Conservation (phyloP, 2,888 invertebrate genomes). For the Apamea epomidion region DNA sequence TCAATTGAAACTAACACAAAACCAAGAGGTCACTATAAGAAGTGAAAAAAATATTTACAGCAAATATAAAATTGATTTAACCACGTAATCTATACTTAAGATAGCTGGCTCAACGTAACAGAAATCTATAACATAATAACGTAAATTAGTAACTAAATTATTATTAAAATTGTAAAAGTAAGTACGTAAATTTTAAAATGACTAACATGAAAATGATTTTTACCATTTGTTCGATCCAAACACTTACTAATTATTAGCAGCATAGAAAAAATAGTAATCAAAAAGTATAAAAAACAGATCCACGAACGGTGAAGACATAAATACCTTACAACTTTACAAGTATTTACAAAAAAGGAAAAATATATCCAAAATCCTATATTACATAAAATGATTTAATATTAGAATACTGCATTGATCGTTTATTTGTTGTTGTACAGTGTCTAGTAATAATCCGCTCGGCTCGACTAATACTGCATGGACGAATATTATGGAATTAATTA, state of each 20-base stretch:
- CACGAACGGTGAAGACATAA: constrained; percentile 79
- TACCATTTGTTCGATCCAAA: constrained; percentile 72
- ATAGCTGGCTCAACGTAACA: constrained; percentile 67
- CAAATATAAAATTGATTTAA: constrained; percentile 44
- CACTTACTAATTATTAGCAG: constrained; percentile 62
- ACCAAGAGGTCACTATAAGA: constrained; percentile 25
- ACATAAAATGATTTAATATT: constrained; percentile 79
- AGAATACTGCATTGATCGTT: constrained; percentile 86
- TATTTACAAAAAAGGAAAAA: constrained; percentile 87
- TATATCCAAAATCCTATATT: constrained; percentile 85
- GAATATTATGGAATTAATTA: constrained; percentile 74
- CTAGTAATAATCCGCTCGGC: constrained; percentile 70
- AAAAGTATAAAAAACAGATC: constrained; percentile 83
- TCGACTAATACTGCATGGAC: constrained; percentile 83
- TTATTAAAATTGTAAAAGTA: constrained; percentile 60
- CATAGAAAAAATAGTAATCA: constrained; percentile 66
- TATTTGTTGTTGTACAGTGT: constrained; percentile 71
- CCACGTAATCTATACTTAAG: constrained; percentile 59
- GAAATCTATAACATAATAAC: constrained; percentile 64
- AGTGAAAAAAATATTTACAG: constrained; percentile 45
- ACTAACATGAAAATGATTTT: constrained; percentile 67
- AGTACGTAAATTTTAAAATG: constrained; percentile 65
- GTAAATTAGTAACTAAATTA: constrained; percentile 60
- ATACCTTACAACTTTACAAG: constrained; percentile 88
- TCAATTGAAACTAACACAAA: constrained; percentile 27